Base-by-base conservation (phyloP, 2,797 vertebrate genomes). In the Pipistrellus nathusii region DNA sequence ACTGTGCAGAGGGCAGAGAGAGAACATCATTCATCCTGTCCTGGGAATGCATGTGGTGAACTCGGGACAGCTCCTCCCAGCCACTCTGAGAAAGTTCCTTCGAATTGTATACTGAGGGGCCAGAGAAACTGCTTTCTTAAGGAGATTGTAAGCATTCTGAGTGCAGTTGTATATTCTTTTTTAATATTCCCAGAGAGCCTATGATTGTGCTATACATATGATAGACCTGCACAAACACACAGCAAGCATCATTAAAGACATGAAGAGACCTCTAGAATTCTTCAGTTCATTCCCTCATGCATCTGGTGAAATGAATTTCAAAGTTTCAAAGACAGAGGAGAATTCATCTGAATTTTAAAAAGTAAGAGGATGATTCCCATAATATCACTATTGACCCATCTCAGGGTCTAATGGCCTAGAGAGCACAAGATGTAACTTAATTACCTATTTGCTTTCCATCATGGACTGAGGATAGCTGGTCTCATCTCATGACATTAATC, bases 31-130 rank as follows among this genome's bases (percentile, higher is more conserved):
- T 35, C 11, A 7, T 46, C 35, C 3, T 17, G 25, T 2, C 21
- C 57, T 27, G 2, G 25, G 14, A 17, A 32, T 21, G 1, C 13
- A n/a, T 21, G 1, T 11, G 6, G 0, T 2, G 20, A 8, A 41
- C 25, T 44, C 20, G 44, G 59, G n/a, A 35, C 77, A 53, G 14
- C n/a, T 20, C 9, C 69, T 30, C 12, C 64, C 4, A 8, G 27
- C 11, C 32, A 17, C 73, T n/a, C 76, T 18, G 46, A 51, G 48
- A 55, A 59, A 0, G 8, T 62, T 72, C n/a, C 73, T n/a, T 48
- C 38, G 15, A 32, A 12, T 25, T 23, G 8, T 17, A 11, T 75
- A 2, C 8, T 14, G 23, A 95, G 62, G 48, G 15, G 18, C 57
- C 11, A 4, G 6, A 27, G 73, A 89, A 57, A 21, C 1, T 83